Percentiles rank a stretch among this genome's conserved stretches.
Evolutionary conservation across 2,888 invertebrate genomes (phyloP).

Genomic region (Callosobruchus maculatus): DNA sequence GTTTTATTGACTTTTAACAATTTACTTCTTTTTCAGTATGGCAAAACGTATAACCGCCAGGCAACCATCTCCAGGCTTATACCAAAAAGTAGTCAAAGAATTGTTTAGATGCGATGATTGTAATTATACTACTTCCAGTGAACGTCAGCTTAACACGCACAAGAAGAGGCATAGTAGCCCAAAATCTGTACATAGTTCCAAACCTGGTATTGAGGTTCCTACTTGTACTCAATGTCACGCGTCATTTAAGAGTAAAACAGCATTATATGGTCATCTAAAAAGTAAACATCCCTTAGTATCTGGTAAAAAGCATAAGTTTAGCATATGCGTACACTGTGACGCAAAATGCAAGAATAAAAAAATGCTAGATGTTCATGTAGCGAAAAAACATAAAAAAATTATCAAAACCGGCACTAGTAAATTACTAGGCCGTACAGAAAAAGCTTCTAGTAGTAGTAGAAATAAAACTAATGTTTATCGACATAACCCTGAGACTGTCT

Average conservation of each 20-base stretch:
- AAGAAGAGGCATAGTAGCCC: neutral
- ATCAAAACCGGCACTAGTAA: too few species aligned
- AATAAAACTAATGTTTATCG: too few species aligned
- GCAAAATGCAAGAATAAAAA: neutral
- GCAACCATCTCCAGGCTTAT: neutral
- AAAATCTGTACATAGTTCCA: neutral
- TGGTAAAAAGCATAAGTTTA: neutral
- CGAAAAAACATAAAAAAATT: too few species aligned
- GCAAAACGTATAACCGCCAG: neutral
- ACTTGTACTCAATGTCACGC: neutral
- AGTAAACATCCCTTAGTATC: neutral
- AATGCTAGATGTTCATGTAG: neutral
- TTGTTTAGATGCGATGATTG: neutral
- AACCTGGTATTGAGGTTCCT: neutral
- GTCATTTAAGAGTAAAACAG: neutral
- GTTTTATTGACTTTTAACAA: too few species aligned
- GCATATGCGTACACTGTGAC: too few species aligned
- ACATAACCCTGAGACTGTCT: too few species aligned
- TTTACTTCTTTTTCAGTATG: neutral
- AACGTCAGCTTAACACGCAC: neutral
- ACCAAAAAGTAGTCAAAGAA: neutral
- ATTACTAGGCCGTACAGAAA: too few species aligned
- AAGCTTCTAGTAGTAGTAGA: too few species aligned
- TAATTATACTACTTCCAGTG: neutral
- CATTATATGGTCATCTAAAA: neutral